These are phyloP conservation scores for Lepidotrigona ventralis DNA, from an alignment of 1,140 invertebrate genomes.

Conservation along the genomic window DNA sequence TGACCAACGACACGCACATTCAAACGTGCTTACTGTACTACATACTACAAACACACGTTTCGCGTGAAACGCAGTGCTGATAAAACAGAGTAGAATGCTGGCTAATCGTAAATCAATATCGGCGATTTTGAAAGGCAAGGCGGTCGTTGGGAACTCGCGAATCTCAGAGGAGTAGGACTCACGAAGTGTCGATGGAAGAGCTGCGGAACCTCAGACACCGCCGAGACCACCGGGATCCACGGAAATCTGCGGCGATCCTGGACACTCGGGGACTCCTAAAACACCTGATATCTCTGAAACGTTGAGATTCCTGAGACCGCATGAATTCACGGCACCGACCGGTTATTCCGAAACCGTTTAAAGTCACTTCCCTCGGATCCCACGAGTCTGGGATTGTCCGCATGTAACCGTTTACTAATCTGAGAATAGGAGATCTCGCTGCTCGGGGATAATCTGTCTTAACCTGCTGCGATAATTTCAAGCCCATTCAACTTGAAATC, in stretches of 20 bases:
- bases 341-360: conserved; percentile 2
- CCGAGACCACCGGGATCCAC: neutral
- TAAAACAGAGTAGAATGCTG: too few species aligned
- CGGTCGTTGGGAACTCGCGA: neutral
- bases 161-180: neutral
- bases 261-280: neutral
- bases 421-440: neutral
- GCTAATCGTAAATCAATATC: neutral
- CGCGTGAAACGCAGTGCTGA: neutral
- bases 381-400: neutral
- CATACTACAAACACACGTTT: too few species aligned
- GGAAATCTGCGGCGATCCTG: neutral
- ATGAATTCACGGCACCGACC: neutral
- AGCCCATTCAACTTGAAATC: neutral
- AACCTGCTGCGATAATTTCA: neutral
- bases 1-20: neutral
- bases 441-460: neutral
- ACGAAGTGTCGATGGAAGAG: neutral
- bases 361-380: neutral
- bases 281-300: neutral
- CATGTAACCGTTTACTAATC: neutral
- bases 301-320: neutral
- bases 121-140: neutral
- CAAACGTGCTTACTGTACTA: neutral
- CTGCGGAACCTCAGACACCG: neutral